Base-by-base conservation (phyloP, 2,888 invertebrate genomes). In the Aleiodes leptofemur region DNA sequence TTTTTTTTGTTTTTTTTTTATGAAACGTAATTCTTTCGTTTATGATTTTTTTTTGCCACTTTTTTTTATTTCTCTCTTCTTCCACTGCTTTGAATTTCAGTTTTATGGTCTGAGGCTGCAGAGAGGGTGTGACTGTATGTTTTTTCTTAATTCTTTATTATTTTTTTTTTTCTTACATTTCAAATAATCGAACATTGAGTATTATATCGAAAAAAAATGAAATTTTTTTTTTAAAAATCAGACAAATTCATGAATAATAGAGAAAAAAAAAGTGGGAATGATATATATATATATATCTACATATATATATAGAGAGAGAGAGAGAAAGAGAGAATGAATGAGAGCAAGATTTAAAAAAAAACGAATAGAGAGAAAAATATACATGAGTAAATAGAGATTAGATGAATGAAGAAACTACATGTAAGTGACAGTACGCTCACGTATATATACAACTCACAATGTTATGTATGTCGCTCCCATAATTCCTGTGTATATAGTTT, bases 401-500 rank as follows among this genome's bases (percentile, higher is more conserved):
- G 71, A 72, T 64, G 57, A 77, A 68, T 72, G 66, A 61, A 74
- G 64, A 59, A 73, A 73, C 64, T 66, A 64, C 61, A 71, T 64
- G 48, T 61, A 70, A 59, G 74, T 76, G 74, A 76, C 69, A 76
- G 66, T 61, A 61, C 69, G 76, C 50, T 76, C 77, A 77, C 66
- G 72, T 74, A 78, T 77, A 79, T 78, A 80, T 79, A 79, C 79
- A 73, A 80, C 79, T 82, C 79, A 81, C 78, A 80, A 85, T 85
- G 84, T 86, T 87, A 86, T 84, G 86, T 86, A 87, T 83, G 83
- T 85, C 84, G 82, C 80, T 82, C 81, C 84, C 82, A 82, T 82
- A 83, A 85, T 83, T 85, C 81, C 85, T 84, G 79, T 88, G 86
- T 88, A 88, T 81, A 88, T 87, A 88, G 84, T 87, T 86, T 85